phyloP scores from a whole-genome alignment of 1,140 invertebrate genomes.

The Hycleus cichorii region DNA sequence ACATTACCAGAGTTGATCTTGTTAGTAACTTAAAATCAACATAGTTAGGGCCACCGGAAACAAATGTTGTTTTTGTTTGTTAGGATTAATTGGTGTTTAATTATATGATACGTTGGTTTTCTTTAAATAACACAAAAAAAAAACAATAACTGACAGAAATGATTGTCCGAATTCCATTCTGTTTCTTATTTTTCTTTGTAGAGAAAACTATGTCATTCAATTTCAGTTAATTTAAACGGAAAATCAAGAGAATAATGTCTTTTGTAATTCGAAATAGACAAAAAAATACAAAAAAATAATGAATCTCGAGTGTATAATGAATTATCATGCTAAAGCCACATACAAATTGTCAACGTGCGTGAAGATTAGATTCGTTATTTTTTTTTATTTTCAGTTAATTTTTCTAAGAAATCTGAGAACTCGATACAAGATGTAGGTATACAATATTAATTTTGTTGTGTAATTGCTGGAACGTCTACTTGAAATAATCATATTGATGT shows the following conservation, averaged over 20 bases:
- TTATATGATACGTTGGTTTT: background rate
- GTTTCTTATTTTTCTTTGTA: too few relatives aligned
- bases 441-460: slow-evolving; percentile 9
- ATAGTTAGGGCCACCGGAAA: slow-evolving; percentile 9
- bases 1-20: background rate
- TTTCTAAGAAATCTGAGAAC: slow-evolving; percentile 2
- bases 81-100: slow-evolving; percentile 7
- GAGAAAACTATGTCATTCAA: too few relatives aligned
- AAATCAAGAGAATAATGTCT: too few relatives aligned
- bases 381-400: too few relatives aligned
- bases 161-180: too few relatives aligned
- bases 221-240: too few relatives aligned
- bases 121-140: too few relatives aligned
- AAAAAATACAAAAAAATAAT: too few relatives aligned
- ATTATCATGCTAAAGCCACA: background rate
- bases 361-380: background rate
- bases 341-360: slow-evolving; percentile 14
- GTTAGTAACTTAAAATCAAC: slow-evolving; percentile 2
- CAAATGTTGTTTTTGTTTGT: slow-evolving; percentile 1
- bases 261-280: too few relatives aligned
- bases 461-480: slow-evolving; percentile 13
- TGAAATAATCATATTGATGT: slow-evolving; percentile 1
- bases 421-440: slow-evolving; percentile 3
- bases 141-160: too few relatives aligned
- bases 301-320: too few relatives aligned